Percentiles rank a stretch among this genome's conserved stretches.
Conservation (phyloP, 2,888 invertebrate species). For the Zygothrica quintamaculata region DNA sequence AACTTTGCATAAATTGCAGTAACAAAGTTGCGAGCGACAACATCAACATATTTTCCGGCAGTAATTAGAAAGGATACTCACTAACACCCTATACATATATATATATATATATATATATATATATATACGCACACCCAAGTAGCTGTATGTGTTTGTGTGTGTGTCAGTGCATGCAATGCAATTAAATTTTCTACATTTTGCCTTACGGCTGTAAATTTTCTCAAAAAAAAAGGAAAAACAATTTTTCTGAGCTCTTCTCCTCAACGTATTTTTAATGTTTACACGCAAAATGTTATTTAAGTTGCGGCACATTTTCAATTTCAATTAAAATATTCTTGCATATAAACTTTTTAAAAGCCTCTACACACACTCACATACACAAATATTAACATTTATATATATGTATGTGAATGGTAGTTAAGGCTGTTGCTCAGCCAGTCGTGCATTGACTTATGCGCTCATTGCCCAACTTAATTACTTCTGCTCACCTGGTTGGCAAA, state of each 20-base stretch:
- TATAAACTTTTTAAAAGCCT: slow-evolving; percentile 49
- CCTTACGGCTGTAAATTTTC: slow-evolving; percentile 42
- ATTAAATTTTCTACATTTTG: slow-evolving; percentile 52
- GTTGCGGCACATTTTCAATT: slow-evolving; percentile 74
- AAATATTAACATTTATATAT: slow-evolving; percentile 9
- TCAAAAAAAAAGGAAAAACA: slow-evolving; percentile 59
- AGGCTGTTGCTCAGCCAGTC: slow-evolving; percentile 43
- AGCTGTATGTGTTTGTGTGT: slow-evolving; percentile 14
- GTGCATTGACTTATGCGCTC: slow-evolving; percentile 58
- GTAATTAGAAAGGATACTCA: slow-evolving; percentile 66
- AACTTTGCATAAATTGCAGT: slow-evolving; percentile 73
- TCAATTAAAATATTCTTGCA: slow-evolving; percentile 69
- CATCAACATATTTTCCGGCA: slow-evolving; percentile 73
- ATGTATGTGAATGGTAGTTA: not conserved
- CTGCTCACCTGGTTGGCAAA: slow-evolving; percentile 60
- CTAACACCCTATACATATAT: slow-evolving; percentile 7
- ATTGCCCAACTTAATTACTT: slow-evolving; percentile 70
- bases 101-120: slow-evolving; percentile 2
- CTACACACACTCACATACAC: slow-evolving; percentile 17
- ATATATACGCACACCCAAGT: slow-evolving; percentile 3
- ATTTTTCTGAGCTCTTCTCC: slow-evolving; percentile 35
- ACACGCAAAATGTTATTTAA: slow-evolving; percentile 70
- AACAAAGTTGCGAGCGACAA: slow-evolving; percentile 66
- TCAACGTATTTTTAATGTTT: slow-evolving; percentile 55
- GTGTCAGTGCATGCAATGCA: slow-evolving; percentile 41